phyloP scores from a whole-genome alignment of 2,888 invertebrate genomes.

The Lasioglossum morio region DNA sequence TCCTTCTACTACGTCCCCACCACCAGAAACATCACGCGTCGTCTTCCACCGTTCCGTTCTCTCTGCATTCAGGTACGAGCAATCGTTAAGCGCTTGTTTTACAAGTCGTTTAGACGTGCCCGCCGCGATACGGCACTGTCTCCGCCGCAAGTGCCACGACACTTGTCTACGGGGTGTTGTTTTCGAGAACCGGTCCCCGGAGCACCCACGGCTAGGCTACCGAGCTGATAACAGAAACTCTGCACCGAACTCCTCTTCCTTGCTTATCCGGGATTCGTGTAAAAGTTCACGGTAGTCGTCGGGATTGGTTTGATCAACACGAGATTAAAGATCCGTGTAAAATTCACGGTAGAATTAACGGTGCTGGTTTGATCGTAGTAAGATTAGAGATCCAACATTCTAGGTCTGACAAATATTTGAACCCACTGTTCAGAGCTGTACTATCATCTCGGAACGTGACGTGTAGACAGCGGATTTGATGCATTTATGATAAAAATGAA shows the following conservation, averaged over 20 bases:
- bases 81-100: conserved; percentile 84
- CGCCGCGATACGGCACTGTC: conserved; percentile 75
- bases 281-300: not conserved
- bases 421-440: too few relatives aligned
- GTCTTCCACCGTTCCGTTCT: conserved; percentile 11
- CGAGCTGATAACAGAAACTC: conserved; percentile 31
- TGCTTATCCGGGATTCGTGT: not conserved
- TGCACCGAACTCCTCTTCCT: not conserved
- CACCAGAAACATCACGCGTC: conserved; percentile 16
- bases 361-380: too few relatives aligned
- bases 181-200: conserved; percentile 76
- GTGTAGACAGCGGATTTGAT: too few relatives aligned
- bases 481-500: too few relatives aligned
- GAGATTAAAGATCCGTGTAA: too few relatives aligned
- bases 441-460: too few relatives aligned
- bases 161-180: conserved; percentile 78
- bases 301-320: too few relatives aligned
- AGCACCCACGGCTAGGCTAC: conserved; percentile 57
- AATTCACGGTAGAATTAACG: too few relatives aligned
- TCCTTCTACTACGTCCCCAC: not conserved
- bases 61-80: conserved; percentile 70
- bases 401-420: too few relatives aligned
- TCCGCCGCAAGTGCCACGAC: conserved; percentile 71
- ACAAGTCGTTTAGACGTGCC: conserved; percentile 83
- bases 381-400: too few relatives aligned